A percentile compares a stretch with the other conserved stretches of the same genome.
Evolutionary conservation across 2,113 vertebrate genomes (phyloP).

Genomic region (Nycticebus coucang): DNA sequence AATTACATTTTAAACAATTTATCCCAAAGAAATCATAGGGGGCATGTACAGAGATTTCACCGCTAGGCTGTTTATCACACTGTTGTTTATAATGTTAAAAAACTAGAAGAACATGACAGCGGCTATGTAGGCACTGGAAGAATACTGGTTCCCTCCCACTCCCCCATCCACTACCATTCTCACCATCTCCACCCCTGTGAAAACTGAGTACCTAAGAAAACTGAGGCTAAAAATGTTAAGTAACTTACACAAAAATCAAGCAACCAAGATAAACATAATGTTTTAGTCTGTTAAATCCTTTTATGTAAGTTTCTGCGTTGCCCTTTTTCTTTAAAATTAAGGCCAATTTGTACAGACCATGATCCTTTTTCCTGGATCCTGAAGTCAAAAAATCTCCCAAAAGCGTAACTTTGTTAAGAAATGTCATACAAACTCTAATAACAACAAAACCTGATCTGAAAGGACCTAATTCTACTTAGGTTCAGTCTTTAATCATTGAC

Average conservation of each 20-base stretch:
- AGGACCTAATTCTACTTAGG: background rate
- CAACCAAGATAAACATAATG: background rate
- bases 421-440: background rate
- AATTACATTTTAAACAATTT: background rate
- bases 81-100: background rate
- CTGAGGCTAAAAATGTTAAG: background rate
- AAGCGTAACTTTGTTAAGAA: background rate
- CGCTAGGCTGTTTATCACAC: background rate
- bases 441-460: conserved; percentile 3
- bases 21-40: background rate
- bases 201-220: background rate
- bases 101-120: background rate
- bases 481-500: conserved; percentile 9
- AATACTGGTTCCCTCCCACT: background rate
- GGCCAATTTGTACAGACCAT: background rate
- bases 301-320: background rate
- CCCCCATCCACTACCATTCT: background rate
- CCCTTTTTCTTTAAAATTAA: conserved; percentile 18
- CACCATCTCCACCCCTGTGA: background rate
- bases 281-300: background rate
- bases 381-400: background rate
- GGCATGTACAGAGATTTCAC: background rate
- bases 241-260: background rate
- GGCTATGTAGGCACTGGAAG: background rate
- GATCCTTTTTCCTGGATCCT: conserved; percentile 25